phyloP scores from a whole-genome alignment of 1,140 invertebrate genomes.

The Cryptotermes secundus region DNA sequence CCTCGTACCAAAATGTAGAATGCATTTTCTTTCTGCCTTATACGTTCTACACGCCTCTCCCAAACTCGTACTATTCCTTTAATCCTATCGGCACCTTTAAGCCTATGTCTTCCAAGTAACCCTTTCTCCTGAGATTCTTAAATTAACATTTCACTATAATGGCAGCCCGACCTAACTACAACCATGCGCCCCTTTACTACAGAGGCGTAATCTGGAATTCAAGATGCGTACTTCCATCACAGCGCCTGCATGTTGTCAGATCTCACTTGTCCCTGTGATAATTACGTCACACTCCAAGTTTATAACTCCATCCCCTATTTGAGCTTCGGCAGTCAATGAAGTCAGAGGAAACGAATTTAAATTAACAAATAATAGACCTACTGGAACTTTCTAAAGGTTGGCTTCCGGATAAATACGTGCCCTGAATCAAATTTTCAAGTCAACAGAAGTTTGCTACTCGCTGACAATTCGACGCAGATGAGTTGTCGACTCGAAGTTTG shows the following conservation, averaged over 20 bases:
- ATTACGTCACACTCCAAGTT: slow-evolving; percentile 1
- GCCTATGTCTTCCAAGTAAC: no score
- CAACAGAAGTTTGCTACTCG: background rate
- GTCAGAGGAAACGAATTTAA: background rate
- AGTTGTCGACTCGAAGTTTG: background rate
- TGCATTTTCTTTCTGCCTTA: no score
- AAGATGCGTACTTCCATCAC: background rate
- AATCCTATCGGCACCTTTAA: no score
- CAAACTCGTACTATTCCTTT: no score
- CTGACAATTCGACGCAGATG: background rate
- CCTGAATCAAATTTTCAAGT: background rate
- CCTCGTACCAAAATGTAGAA: no score
- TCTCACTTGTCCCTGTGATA: background rate
- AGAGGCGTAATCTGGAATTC: background rate
- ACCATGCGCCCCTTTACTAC: background rate
- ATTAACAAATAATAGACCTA: slow-evolving; percentile 10
- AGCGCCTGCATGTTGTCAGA: background rate
- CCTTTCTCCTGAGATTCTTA: no score
- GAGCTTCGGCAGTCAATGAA: background rate
- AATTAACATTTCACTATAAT: no score
- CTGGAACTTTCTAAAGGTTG: background rate
- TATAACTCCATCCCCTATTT: background rate
- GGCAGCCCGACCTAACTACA: no score
- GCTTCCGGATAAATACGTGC: background rate
- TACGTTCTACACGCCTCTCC: no score